Conservation (phyloP, 2,113 vertebrate species). For the Rhabdomys dilectus region DNA sequence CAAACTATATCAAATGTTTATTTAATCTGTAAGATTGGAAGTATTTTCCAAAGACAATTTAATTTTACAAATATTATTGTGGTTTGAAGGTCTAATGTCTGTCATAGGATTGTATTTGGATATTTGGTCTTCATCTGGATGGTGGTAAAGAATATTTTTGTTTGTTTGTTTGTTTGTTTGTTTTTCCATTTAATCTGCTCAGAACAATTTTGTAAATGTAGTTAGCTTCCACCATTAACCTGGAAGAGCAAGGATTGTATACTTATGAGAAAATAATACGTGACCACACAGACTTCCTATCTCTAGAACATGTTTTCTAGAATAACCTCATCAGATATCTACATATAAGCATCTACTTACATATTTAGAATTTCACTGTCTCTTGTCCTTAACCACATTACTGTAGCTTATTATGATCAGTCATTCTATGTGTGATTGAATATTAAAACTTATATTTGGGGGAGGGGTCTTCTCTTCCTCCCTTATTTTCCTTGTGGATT, state of each 20-base stretch:
- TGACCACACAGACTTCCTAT: neutral
- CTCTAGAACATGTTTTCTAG: neutral
- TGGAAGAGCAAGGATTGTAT: neutral
- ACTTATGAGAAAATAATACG: fast-evolving
- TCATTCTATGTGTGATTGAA: neutral
- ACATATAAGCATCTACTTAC: fast-evolving
- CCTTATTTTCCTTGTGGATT: neutral
- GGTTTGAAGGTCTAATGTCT: neutral
- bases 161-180: no score
- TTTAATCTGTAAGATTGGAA: neutral
- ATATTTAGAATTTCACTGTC: neutral
- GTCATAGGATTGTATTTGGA: neutral
- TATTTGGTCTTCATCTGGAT: neutral
- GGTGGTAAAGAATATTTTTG: fast-evolving
- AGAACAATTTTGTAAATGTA: neutral
- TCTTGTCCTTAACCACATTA: neutral
- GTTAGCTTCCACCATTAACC: neutral
- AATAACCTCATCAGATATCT: neutral
- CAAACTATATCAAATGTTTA: neutral
- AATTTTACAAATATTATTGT: neutral
- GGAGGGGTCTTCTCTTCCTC: neutral
- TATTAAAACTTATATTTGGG: neutral
- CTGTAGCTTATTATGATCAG: neutral
- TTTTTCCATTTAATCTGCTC: neutral
- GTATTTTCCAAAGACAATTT: neutral